Conservation (phyloP, 2,888 invertebrate species). For the Pheosia tremula region DNA sequence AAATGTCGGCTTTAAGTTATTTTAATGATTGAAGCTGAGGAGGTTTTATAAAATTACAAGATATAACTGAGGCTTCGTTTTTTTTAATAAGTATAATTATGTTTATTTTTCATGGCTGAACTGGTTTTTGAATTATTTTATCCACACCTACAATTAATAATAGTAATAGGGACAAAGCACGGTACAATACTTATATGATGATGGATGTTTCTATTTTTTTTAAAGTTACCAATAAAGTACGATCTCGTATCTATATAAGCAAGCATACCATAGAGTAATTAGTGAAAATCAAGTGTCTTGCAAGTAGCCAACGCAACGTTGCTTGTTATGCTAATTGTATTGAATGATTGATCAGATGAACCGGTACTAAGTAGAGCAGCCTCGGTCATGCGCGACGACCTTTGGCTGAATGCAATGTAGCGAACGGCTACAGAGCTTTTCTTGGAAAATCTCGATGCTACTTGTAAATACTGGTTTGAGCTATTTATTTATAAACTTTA, state of each 20-base stretch:
- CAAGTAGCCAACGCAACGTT: not conserved
- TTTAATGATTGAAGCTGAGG: not conserved
- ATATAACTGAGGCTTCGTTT: too few species aligned
- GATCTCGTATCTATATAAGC: too few species aligned
- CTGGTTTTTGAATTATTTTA: too few species aligned
- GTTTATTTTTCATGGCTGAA: too few species aligned
- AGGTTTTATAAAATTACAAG: too few species aligned
- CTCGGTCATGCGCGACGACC: constrained; percentile 67
- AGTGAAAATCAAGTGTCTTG: not conserved
- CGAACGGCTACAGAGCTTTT: constrained; percentile 40
- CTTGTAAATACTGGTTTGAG: not conserved
- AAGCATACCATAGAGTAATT: not conserved
- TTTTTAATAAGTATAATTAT: too few species aligned
- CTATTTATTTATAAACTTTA: too few species aligned
- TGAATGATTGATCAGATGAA: constrained; percentile 27
- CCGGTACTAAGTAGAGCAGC: constrained; percentile 57
- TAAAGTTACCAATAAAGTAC: too few species aligned
- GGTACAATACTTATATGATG: too few species aligned
- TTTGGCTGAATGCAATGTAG: constrained; percentile 46
- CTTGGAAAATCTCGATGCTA: constrained; percentile 21
- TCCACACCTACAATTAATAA: too few species aligned
- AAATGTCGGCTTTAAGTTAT: constrained; percentile 1
- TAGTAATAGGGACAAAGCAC: too few species aligned
- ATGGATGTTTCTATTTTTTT: too few species aligned
- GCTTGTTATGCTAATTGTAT: constrained; percentile 20